Evolutionary conservation across 2,797 vertebrate species (phyloP), one percentile per base, ranked within the genome.

Genomic region (Hoplostethus mediterraneus): DNA sequence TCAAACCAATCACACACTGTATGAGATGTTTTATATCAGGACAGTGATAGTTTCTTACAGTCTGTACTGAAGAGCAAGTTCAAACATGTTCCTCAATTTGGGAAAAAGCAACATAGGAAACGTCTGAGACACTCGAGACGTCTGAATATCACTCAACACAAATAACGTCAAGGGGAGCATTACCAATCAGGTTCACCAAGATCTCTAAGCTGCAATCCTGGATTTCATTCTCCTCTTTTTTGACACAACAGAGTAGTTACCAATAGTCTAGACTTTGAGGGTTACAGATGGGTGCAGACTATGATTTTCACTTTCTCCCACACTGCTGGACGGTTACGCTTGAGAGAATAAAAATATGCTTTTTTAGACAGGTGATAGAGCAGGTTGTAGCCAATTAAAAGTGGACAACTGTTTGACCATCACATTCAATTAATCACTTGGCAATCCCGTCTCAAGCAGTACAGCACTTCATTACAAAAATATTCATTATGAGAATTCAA

Each of bases 391-490:
- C 73, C 76, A 47, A 56, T 74, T 67, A 59, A 80, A 75, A 71
- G 42, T 16, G 16, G 61, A 31, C 59, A 79, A 56, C 73, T 71
- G 67, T 47, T 72, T 13, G 17, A 63, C 54, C 3, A 63, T 76
- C 69, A 59, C 61, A 83, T 63, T 74, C 51, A 72, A 81, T 79
- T 67, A 73, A 67, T 76, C 77, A 66, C 52, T 58, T 14, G 6
- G 12, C 64, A 75, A 80, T 77, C 68, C 54, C 13, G 45, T 67
- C 12, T 69, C 8, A 68, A 55, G 60, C 75, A 30, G 21, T 9
- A 51, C 51, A 59, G 40, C 30, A 45, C 6, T 36, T 45, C 30
- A 70, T 21, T 4, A 31, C 12, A 42, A 47, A 47, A 9, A 38
- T 25, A 60, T 57, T 58, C 5, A 13, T 6, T 48, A 49, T 57